These are phyloP conservation scores for Dendrolimus punctatus DNA, from an alignment of 1,140 invertebrate species.

Conservation along the genomic window DNA sequence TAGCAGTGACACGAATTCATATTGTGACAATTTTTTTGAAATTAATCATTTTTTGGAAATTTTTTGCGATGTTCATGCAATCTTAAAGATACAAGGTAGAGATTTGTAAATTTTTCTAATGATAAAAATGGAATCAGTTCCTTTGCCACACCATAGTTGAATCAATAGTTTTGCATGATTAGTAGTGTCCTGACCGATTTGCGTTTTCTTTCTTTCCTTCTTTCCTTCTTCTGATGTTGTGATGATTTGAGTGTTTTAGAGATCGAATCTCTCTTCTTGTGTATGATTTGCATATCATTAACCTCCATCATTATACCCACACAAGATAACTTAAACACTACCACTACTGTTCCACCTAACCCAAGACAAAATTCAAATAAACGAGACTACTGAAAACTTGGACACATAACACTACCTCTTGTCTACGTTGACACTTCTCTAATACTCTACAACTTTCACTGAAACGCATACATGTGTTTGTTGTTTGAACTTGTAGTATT, in stretches of 20 bases:
- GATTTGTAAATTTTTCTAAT: constrained; percentile 40
- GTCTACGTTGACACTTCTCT: constrained; percentile 12
- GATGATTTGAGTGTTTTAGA: constrained; percentile 33
- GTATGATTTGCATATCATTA: constrained; percentile 38
- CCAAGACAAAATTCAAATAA: constrained; percentile 44
- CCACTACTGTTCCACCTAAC: constrained; percentile 28
- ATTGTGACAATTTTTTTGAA: constrained; percentile 41
- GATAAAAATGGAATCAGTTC: constrained; percentile 61
- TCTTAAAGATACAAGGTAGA: constrained; percentile 47
- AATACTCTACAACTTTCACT: constrained; percentile 31
- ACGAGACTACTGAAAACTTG: constrained; percentile 38
- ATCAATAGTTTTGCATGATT: constrained; percentile 54
- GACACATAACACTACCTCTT: constrained; percentile 1
- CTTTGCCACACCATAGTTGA: constrained; percentile 71
- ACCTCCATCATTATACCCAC: constrained; percentile 54
- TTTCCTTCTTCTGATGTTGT: constrained; percentile 22
- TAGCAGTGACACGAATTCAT: constrained; percentile 59
- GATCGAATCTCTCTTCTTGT: constrained; percentile 33
- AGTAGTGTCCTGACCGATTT: constrained; percentile 38
- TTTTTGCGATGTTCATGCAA: constrained; percentile 52
- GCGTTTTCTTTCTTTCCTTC: constrained; percentile 41
- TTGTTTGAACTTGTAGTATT: too few relatives aligned
- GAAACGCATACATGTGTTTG: constrained; percentile 21
- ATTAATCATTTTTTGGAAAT: constrained; percentile 48
- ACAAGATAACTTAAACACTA: constrained; percentile 35